phyloP scores from a whole-genome alignment of 1,140 invertebrate species.

The Pseudomyrmex gracilis region DNA sequence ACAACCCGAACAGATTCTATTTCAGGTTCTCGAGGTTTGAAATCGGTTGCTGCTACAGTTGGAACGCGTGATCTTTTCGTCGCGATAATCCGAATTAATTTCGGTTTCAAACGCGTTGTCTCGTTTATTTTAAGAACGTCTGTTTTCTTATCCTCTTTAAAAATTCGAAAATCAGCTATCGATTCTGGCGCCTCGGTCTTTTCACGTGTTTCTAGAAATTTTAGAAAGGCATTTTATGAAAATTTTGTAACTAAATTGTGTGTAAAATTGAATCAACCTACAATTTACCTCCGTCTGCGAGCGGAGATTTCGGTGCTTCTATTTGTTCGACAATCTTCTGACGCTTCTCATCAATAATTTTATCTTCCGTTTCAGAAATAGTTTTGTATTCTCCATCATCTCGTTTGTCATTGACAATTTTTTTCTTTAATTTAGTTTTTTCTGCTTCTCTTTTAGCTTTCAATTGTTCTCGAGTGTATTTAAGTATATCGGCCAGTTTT shows the following conservation, averaged over 20 bases:
- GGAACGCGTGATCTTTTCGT: not conserved
- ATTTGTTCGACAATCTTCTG: not conserved
- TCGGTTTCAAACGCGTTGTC: not conserved
- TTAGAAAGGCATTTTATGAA: not conserved
- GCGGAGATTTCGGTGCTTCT: not conserved
- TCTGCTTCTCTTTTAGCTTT: constrained; percentile 6
- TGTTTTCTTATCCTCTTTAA: not conserved
- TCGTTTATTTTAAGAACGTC: not conserved
- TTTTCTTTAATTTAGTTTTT: not conserved
- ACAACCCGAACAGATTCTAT: not conserved
- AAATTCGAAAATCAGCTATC: not conserved
- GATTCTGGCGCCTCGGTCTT: not conserved
- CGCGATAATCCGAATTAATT: not conserved
- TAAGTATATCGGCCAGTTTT: constrained; percentile 24
- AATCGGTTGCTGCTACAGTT: not conserved
- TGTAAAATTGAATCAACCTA: constrained; percentile 3
- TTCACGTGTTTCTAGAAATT: not conserved
- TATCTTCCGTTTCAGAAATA: not conserved
- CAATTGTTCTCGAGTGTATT: not conserved
- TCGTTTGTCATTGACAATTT: not conserved
- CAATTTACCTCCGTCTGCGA: constrained; percentile 2
- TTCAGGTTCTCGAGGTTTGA: not conserved
- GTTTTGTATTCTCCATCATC: not conserved
- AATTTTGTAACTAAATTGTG: not conserved
- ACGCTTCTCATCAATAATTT: not conserved